Percentiles rank a stretch among this genome's conserved stretches.
Conservation (phyloP, 2,113 vertebrate species). For the Balaeniceps rex region DNA sequence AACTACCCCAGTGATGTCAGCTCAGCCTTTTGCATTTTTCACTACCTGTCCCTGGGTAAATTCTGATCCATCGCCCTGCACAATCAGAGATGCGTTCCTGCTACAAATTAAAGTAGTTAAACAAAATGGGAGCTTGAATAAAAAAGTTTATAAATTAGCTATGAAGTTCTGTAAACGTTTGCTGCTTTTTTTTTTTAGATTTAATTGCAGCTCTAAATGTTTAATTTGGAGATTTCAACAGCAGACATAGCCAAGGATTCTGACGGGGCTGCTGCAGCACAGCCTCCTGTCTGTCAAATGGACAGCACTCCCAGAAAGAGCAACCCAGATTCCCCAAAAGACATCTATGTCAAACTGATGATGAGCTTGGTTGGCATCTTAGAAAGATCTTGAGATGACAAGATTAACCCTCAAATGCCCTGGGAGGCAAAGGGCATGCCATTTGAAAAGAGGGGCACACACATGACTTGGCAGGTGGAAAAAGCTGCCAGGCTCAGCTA, state of each 20-base stretch:
- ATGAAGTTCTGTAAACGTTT: constrained; percentile 71
- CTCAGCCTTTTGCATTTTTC: constrained; percentile 62
- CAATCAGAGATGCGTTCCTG: constrained; percentile 4
- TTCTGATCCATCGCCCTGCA: background rate
- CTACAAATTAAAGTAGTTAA: constrained; percentile 69
- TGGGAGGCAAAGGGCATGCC: constrained; percentile 32
- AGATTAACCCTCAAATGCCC: constrained; percentile 65
- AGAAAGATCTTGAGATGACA: constrained; percentile 58
- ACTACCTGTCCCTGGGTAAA: constrained; percentile 41
- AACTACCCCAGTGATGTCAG: constrained; percentile 28
- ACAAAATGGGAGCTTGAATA: constrained; percentile 32
- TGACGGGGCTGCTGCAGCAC: background rate
- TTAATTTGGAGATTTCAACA: constrained; percentile 63
- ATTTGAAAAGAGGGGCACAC: constrained; percentile 20
- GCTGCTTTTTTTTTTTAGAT: constrained; percentile 28
- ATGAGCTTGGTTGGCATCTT: constrained; percentile 69
- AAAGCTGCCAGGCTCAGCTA: background rate
- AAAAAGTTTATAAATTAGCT: constrained; percentile 74
- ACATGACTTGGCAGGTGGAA: background rate
- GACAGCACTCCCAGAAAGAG: constrained; percentile 64
- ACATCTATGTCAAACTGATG: constrained; percentile 72
- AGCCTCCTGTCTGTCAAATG: constrained; percentile 59
- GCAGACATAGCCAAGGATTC: background rate
- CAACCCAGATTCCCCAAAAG: constrained; percentile 71
- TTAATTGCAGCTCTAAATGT: constrained; percentile 76